Evolutionary conservation across 2,113 vertebrate genomes (phyloP), one percentile per base, ranked within the genome.

Genomic region (Rhinopithecus roxellana): DNA sequence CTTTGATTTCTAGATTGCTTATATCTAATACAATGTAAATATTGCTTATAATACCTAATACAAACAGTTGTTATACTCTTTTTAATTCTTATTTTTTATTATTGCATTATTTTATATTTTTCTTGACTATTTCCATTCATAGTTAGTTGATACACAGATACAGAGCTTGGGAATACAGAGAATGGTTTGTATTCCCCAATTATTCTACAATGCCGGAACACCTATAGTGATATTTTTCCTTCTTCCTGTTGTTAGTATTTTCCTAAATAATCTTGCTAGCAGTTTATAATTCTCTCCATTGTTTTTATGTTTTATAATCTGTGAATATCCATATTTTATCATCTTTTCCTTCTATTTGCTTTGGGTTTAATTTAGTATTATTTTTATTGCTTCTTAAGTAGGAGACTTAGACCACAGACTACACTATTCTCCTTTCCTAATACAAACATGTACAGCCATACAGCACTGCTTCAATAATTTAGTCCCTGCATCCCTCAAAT

Each of bases 281-380:
- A 64, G 18, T 43, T 94, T 89, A 61, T 85, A 12, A 90, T 67
- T 74, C 89, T 95, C 18, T 89, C 13, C 55, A 86, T 67, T 94
- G 38, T 6, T 75, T 94, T 93, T 61, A 10, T 79, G 59, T 61
- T 93, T 85, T 40, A 78, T 43, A 43, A 45, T 87, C 91, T 11
- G 59, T 83, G 22, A 78, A 35, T 55, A 89, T 90, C 57, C 38
- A 86, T 2, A 38, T 25, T 87, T 22, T 43, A 27, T 40, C 5
- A 78, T 43, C 55, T 48, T 67, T 50, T 27, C 27, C 40, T 88
- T 61, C 55, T 64, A 17, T 11, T 95, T 77, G 43, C 38, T 90
- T 79, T 86, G 20, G 38, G 17, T 61, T 84, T 89, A 30, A 93
- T 74, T 92, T 82, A 8, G 22, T 64, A 20, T 50, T 32, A 40